phyloP scores from a whole-genome alignment of 2,888 invertebrate genomes.

The Drosophila limbata region DNA sequence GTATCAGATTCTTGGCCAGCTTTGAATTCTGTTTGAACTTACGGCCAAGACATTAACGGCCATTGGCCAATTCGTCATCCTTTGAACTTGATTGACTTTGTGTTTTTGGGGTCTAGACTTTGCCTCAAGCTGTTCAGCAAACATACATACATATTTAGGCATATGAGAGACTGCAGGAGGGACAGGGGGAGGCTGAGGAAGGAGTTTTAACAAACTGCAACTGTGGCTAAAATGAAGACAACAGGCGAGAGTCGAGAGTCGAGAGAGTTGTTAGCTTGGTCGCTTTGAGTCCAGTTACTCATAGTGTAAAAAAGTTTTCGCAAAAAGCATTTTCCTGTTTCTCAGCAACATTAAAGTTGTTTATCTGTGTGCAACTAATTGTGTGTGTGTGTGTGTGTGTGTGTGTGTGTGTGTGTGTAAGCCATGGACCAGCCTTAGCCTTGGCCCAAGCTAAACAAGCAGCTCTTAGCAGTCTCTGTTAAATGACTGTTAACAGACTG shows the following conservation, averaged over 20 bases:
- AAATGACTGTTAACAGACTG: conserved; percentile 47
- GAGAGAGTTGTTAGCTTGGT: conserved; percentile 29
- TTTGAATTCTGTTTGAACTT: conserved; percentile 17
- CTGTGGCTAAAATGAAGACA: conserved; percentile 35
- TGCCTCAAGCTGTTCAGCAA: conserved; percentile 25
- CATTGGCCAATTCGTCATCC: conserved; percentile 30
- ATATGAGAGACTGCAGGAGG: not conserved
- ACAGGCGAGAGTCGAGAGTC: conserved; percentile 9
- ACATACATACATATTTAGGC: conserved; percentile 20
- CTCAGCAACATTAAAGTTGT: conserved; percentile 62
- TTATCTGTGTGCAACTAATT: conserved; percentile 5
- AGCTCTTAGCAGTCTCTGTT: conserved; percentile 38
- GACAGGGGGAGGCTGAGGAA: conserved; percentile 18
- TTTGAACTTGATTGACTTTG: conserved; percentile 56
- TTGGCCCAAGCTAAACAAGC: conserved; percentile 56
- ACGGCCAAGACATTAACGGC: conserved; percentile 15
- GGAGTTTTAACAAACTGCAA: conserved; percentile 41
- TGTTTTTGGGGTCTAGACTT: conserved; percentile 9
- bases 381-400: conserved; percentile 16
- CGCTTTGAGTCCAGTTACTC: conserved; percentile 30
- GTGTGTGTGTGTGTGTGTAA: conserved; percentile 16
- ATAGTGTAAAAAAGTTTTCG: conserved; percentile 47
- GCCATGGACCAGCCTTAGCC: conserved; percentile 75
- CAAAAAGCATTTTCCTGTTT: conserved; percentile 80
- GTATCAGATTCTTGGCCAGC: conserved; percentile 17